phyloP scores from a whole-genome alignment of 2,113 vertebrate genomes.

The Laterallus jamaicensis region DNA sequence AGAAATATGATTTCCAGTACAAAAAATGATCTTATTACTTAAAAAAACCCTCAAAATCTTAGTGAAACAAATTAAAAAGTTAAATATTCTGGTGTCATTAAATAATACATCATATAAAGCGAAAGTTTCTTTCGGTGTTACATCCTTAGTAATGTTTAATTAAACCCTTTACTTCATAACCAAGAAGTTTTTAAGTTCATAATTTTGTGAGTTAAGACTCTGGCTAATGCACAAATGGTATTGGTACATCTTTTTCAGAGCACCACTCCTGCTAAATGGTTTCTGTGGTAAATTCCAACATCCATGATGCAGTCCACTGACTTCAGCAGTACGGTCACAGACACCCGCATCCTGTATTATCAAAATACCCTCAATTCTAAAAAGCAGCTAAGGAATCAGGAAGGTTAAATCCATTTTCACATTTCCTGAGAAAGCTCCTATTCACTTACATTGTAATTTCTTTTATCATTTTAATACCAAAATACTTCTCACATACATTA shows the following conservation, averaged over 20 bases:
- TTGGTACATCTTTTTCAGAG: neutral
- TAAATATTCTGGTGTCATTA: neutral
- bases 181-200: neutral
- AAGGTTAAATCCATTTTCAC: neutral
- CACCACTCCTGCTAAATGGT: neutral
- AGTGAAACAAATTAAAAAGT: neutral
- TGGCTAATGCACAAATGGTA: neutral
- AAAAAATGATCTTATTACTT: neutral
- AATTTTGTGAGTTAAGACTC: neutral
- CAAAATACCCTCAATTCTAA: neutral
- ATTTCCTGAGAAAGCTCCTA: neutral
- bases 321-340: neutral
- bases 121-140: neutral
- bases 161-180: neutral
- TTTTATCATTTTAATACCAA: neutral
- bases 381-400: neutral
- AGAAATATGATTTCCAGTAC: neutral
- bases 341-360: neutral
- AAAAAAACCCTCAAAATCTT: neutral
- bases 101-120: rapidly evolving
- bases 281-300: neutral
- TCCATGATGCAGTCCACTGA: neutral
- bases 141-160: neutral
- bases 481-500: neutral
- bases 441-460: neutral